phyloP scores from a whole-genome alignment of 2,797 vertebrate genomes.

The Hippoglossus hippoglossus region DNA sequence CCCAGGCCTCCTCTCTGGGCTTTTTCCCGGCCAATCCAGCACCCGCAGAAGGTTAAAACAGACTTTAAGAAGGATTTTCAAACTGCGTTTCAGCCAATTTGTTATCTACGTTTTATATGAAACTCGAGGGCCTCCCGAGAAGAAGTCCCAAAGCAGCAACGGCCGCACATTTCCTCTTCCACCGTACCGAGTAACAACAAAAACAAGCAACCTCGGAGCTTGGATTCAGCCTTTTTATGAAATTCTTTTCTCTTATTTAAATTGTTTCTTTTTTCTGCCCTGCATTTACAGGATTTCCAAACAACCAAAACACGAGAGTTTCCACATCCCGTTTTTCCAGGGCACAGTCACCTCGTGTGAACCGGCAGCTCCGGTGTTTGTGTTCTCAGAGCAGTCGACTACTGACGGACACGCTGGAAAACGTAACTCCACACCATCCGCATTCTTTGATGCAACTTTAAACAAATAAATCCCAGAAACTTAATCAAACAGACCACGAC shows the following conservation, averaged over 20 bases:
- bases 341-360: constrained; percentile 31
- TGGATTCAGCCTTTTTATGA: neutral
- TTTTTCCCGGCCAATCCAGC: constrained; percentile 7
- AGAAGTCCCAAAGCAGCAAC: neutral
- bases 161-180: neutral
- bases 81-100: constrained; percentile 7
- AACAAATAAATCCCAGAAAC: constrained; percentile 18
- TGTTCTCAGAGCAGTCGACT: constrained; percentile 7
- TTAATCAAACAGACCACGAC: constrained; percentile 23
- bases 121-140: constrained; percentile 7
- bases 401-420: constrained; percentile 1
- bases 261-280: neutral
- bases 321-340: neutral
- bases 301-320: neutral
- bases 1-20: constrained; percentile 8
- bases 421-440: constrained; percentile 13
- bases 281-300: neutral
- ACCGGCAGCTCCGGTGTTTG: constrained; percentile 23
- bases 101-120: constrained; percentile 3
- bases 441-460: constrained; percentile 21
- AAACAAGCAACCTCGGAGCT: neutral
- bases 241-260: neutral
- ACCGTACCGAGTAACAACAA: neutral
- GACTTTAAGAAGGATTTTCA: constrained; percentile 15
- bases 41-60: neutral